Evolutionary conservation across 2,113 vertebrate species (phyloP).

Genomic region (Atherinomorus stipes): DNA sequence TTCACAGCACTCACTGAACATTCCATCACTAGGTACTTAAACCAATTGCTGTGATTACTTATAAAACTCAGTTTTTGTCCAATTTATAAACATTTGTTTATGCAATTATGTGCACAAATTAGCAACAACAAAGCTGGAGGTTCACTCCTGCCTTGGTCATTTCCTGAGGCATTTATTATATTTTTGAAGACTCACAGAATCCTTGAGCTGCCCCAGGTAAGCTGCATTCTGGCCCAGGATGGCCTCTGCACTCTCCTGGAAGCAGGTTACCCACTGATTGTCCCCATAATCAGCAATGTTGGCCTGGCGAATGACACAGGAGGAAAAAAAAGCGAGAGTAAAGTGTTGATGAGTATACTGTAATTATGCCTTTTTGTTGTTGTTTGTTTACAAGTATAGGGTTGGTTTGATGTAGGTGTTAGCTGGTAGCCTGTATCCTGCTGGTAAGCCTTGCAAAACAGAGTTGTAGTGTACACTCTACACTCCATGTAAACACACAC

Average conservation of each 20-base stretch:
- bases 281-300: slow-evolving; percentile 94
- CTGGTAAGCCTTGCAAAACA: slow-evolving; percentile 19
- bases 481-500: neutral
- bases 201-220: slow-evolving; percentile 93
- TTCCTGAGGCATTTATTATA: slow-evolving; percentile 49
- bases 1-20: slow-evolving; percentile 6
- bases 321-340: neutral
- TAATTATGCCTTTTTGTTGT: too few relatives aligned
- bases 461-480: slow-evolving; percentile 7
- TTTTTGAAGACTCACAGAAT: slow-evolving; percentile 84
- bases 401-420: neutral
- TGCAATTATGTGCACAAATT: neutral
- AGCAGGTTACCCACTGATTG: slow-evolving; percentile 98
- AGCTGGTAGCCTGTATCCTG: slow-evolving; percentile 6
- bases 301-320: slow-evolving; percentile 79
- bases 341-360: neutral
- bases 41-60: slow-evolving; percentile 1
- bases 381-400: neutral
- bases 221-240: slow-evolving; percentile 92
- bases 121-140: slow-evolving; percentile 1
- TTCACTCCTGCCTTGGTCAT: slow-evolving; percentile 16
- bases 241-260: slow-evolving; percentile 93
- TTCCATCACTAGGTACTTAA: slow-evolving; percentile 5
- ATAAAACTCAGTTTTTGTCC: slow-evolving; percentile 18
- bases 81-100: neutral